Base-by-base conservation (phyloP, 2,113 vertebrate species). In the Pygoscelis antarcticus region DNA sequence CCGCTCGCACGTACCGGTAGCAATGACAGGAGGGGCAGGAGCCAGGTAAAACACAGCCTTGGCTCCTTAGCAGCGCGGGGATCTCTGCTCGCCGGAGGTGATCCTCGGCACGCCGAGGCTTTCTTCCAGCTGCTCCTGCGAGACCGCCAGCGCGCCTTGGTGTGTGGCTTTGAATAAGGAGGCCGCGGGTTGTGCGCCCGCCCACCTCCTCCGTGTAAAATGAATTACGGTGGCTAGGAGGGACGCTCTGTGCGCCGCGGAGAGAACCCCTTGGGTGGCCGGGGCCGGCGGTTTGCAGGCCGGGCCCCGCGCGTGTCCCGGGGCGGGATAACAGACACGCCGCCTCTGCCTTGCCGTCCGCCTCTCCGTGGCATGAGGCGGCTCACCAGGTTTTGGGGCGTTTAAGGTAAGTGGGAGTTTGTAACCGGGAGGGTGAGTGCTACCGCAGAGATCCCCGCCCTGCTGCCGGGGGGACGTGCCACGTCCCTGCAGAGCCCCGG, bases 1-100 rank as follows among this genome's bases (percentile, higher is more conserved):
- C 38, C 2, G 26, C 49, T 12, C 38, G 0, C 32, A 0, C 20
- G 0, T 0, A 1, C 34, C 2, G 3, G 36, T 16, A 3, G 6
- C 3, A 6, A 6, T 4, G 25, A 9, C 42, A 8, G 60, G 6
- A 4, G 7, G 7, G 51, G 5, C 19, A 11, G 51, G 38, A 70
- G 65, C 44, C 36, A 3, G 49, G 19, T 0, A 5, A 22, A 55
- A 25, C 6, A 7, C 42, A 26, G 26, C 68, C 84, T 1, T 0
- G 7, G 17, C 51, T 36, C 55, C 57, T 17, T 0, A 26, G 6
- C 44, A 16, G 51, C 1, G 6, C 4, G 18, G 2, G 13, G 26
- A 2, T 4, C 40, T 10, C 19, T 7, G 47, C 9, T 11, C 49
- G 4, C 16, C 10, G 1, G 55, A 3, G 61, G n/a, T 4, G 36